Evolutionary conservation across 2,113 vertebrate genomes (phyloP).

Genomic region (Mobula hypostoma): DNA sequence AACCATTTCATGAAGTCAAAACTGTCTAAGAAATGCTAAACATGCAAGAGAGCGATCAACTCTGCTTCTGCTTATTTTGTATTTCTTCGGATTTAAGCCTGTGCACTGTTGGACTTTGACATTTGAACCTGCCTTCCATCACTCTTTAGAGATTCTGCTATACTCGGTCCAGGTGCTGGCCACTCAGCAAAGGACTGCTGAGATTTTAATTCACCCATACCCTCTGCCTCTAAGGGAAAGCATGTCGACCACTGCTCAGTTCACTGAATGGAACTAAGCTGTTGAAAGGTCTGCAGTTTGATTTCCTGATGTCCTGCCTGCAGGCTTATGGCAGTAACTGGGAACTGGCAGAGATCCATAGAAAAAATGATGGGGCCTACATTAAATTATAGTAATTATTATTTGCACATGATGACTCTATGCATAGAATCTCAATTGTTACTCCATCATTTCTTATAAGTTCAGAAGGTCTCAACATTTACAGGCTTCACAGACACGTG

Average conservation of each 20-base stretch:
- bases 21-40: neutral
- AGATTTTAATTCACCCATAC: constrained; percentile 25
- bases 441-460: neutral
- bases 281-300: constrained; percentile 34
- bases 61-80: neutral
- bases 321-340: neutral
- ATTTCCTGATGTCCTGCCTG: constrained; percentile 11
- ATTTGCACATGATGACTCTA: neutral
- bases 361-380: neutral
- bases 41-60: neutral
- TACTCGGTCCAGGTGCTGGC: neutral
- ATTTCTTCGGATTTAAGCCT: neutral
- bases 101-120: neutral
- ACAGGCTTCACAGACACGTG: neutral
- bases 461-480: neutral
- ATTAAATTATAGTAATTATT: constrained; percentile 18
- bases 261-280: constrained; percentile 31
- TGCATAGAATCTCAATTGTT: neutral
- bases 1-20: neutral
- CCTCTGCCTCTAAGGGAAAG: constrained; percentile 3
- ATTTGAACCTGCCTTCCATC: constrained; percentile 22
- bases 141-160: neutral
- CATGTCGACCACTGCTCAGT: neutral
- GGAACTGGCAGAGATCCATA: constrained; percentile 5
- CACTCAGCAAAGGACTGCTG: neutral